These are phyloP conservation scores for Ondatra zibethicus DNA, from an alignment of 2,113 vertebrate species.

Conservation along the genomic window DNA sequence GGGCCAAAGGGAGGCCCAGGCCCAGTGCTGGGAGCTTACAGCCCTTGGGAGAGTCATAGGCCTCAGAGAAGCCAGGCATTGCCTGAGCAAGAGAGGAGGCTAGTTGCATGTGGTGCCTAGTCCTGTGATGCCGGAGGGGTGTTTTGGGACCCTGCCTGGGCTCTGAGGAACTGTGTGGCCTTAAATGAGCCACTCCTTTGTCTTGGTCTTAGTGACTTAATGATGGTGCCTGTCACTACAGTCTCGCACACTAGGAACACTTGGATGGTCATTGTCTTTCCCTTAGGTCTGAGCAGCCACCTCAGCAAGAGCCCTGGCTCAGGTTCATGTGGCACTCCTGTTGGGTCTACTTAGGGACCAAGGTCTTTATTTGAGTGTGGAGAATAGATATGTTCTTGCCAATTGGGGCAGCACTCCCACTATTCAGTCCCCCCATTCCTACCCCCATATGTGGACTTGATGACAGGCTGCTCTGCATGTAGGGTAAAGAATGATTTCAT, in stretches of 20 bases:
- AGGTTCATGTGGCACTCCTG: neutral
- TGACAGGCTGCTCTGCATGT: neutral
- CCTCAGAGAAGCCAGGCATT: neutral
- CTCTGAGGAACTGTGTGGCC: neutral
- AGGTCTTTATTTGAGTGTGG: neutral
- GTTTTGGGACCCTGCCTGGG: neutral
- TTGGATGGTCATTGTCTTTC: neutral
- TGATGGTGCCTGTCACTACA: neutral
- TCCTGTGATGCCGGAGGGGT: neutral
- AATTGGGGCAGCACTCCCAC: neutral
- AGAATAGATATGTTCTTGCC: neutral
- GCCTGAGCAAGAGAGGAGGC: neutral
- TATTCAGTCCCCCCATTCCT: neutral
- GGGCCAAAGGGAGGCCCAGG: neutral
- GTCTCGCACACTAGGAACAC: neutral
- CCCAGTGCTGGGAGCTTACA: neutral
- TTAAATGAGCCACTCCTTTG: neutral
- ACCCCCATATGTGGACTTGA: neutral
- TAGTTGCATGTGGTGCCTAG: neutral
- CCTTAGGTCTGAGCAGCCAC: neutral
- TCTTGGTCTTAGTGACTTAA: neutral
- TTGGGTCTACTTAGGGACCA: neutral
- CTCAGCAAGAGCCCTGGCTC: neutral
- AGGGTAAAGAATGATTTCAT: neutral
- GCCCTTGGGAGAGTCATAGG: neutral